Evolutionary conservation across 2,113 vertebrate species (phyloP), one percentile per base, ranked within the genome.

Genomic region (Fulica atra): DNA sequence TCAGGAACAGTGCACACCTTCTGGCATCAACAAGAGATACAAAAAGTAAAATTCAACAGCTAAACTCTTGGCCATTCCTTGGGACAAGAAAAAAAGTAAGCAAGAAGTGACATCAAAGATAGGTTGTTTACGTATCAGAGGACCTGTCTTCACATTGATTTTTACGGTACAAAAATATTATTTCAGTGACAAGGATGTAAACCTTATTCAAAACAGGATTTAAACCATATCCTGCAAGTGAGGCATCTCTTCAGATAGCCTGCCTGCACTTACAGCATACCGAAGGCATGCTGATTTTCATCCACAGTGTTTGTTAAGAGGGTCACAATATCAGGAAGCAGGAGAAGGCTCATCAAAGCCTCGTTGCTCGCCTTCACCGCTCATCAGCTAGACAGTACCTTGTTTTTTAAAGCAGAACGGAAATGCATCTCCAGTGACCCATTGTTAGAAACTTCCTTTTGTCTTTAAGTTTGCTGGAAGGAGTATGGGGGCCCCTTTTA

Each of bases 241-340:
- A 98, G 98, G 98, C 97, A 98, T 98, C 98, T 98, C 97, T 97
- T 97, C 96, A 97, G 97, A 98, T 96, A 98, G 93, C 96, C 92
- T 96, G 97, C 98, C 97, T 98, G 96, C 95, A 92, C 97, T 98
- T 97, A 97, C 98, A 93, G 91, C 95, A 93, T 95, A 97, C 94
- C 54, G 93, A 97, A 98, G 96, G 97, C 98, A 97, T 98, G 98
- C 98, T 98, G 98, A 98, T 98, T 98, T 98, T 97, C 97, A 91
- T 97, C 98, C 97, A 94, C 85, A 74, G 96, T 98, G 98, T 99
- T 99, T 99, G 98, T 95, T 92, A 98, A 95, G 98, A 98, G 97
- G 98, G 98, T 98, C 98, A 99, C 99, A 99, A 99, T 99, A 99
- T 99, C 99, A 99, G 99, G 99, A 99, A 99, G 98, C 98, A 97